Evolutionary conservation across 2,888 invertebrate genomes (phyloP), one percentile per base, ranked within the genome.

Genomic region (Lysandra bellargus): DNA sequence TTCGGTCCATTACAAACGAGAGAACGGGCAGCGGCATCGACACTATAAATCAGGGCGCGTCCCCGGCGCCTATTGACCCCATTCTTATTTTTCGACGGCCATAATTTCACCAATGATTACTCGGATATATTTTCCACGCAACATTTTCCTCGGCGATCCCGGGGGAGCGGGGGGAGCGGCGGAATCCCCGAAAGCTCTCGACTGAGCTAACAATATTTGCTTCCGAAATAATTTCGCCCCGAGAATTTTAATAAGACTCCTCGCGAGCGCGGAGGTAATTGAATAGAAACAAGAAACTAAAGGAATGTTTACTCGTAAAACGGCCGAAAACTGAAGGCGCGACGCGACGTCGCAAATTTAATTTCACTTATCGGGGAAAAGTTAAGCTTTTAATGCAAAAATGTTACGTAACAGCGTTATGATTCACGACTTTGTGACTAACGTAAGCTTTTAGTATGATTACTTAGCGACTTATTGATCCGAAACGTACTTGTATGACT

Each of bases 61-160:
- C 87, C 84, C 82, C 85, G 86, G 84, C 85, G 85, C 85, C 88
- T 84, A 85, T 85, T 85, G 86, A 84, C 86, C 87, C 84, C 86
- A 83, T 87, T 87, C 85, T 83, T 84, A 83, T 84, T 84, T 85
- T 87, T 85, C 84, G 84, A 83, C 81, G 83, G 83, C 83, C 83
- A 84, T 87, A 86, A 86, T 86, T 89, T 87, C 86, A 86, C 84
- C 87, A 84, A 84, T 84, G 84, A 84, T 84, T 84, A 81, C 83
- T 81, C 78, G 79, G 83, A 82, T 82, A 83, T 83, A 84, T 82
- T 85, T 83, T 82, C 82, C 79, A 69, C 80, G 80, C 80, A 83
- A 82, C 80, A 81, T 83, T 81, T 82, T 81, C 81, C 78, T 79
- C 76, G 78, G 79, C 74, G 78, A 80, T 81, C 81, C 81, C 81